Conservation (phyloP, 2,888 invertebrate genomes). For the Cepaea hortensis region DNA sequence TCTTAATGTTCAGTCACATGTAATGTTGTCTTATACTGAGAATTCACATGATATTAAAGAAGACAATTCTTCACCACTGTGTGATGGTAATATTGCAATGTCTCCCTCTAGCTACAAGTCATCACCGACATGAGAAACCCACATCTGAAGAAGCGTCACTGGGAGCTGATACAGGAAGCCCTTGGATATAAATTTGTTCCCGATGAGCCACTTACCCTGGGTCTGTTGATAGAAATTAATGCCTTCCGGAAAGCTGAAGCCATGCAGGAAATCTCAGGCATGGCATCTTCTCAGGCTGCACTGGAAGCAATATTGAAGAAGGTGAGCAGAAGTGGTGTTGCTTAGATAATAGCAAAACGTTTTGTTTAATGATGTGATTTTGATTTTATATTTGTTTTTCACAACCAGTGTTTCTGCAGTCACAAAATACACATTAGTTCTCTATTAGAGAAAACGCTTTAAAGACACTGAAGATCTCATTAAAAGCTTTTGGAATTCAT, state of each 20-base stretch:
- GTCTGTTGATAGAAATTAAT: conserved; percentile 83
- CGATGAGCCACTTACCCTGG: conserved; percentile 83
- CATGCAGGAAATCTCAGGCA: conserved; percentile 89
- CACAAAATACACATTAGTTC: too few species aligned
- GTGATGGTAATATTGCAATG: too few species aligned
- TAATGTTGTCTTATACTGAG: too few species aligned
- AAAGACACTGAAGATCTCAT: too few species aligned
- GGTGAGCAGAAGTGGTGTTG: conserved; percentile 75
- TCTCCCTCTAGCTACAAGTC: conserved; percentile 79
- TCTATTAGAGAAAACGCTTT: too few species aligned
- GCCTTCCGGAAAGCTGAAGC: conserved; percentile 85
- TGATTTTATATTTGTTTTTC: not conserved
- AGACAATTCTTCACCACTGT: too few species aligned
- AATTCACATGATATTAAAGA: too few species aligned
- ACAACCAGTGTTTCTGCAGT: too few species aligned
- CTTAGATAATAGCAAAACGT: not conserved
- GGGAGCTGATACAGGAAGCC: conserved; percentile 87
- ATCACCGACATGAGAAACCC: conserved; percentile 89
- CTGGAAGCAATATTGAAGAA: conserved; percentile 88
- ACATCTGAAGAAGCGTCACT: conserved; percentile 86
- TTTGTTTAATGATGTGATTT: not conserved
- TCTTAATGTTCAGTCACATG: too few species aligned
- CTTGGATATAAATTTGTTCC: conserved; percentile 83
- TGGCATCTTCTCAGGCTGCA: conserved; percentile 91
- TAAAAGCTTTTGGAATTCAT: too few species aligned